Conservation (phyloP, 2,888 invertebrate species). For the Dicranocentrus wangi region DNA sequence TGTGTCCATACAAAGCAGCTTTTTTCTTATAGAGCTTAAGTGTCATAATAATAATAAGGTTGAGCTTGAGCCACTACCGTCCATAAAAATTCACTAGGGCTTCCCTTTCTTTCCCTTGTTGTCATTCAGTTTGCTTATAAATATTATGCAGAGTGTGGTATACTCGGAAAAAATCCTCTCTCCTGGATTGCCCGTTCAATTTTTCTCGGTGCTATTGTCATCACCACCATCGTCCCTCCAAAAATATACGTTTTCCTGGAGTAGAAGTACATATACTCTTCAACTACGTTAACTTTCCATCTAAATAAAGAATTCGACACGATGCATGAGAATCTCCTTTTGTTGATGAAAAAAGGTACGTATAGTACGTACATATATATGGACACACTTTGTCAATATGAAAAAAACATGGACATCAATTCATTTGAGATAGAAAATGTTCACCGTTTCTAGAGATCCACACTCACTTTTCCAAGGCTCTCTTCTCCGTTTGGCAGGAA, state of each 20-base stretch:
- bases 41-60: conserved; percentile 28
- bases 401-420: no score
- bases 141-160: neutral
- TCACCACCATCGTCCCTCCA: neutral
- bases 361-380: no score
- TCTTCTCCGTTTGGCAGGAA: no score
- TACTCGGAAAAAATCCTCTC: neutral
- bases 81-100: neutral
- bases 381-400: no score
- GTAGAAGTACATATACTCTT: neutral
- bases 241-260: neutral
- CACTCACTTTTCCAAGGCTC: no score
- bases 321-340: conserved; percentile 25
- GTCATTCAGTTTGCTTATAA: conserved; percentile 17
- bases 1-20: neutral
- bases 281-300: conserved; percentile 1
- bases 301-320: conserved; percentile 15
- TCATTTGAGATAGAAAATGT: no score
- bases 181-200: conserved; percentile 5
- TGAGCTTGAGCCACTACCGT: neutral
- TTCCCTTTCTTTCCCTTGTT: neutral
- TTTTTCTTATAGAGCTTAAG: conserved; percentile 2
- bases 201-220: neutral
- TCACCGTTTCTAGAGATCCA: no score
- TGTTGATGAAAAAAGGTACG: conserved; percentile 12